Conservation (phyloP, 2,888 invertebrate species). For the Rotaria macrura region DNA sequence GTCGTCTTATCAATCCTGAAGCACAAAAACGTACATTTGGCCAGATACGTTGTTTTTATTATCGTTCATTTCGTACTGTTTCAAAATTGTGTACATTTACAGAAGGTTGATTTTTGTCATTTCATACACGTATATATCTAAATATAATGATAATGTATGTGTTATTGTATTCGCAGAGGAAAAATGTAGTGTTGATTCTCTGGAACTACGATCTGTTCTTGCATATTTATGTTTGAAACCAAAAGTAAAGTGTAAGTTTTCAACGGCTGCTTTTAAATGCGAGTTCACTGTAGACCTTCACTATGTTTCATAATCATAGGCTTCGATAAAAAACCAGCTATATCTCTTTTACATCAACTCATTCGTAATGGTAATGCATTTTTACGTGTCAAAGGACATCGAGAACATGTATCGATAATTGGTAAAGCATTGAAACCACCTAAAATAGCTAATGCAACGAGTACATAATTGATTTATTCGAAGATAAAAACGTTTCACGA, state of each 20-base stretch:
- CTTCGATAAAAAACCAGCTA: slow-evolving; percentile 14
- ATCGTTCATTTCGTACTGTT: slow-evolving; percentile 13
- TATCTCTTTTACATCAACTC: neutral
- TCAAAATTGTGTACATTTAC: slow-evolving; percentile 12
- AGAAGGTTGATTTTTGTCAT: neutral
- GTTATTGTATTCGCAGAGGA: neutral
- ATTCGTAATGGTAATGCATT: slow-evolving; percentile 10
- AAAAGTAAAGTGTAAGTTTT: slow-evolving; percentile 14
- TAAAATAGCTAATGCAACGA: neutral
- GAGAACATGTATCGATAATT: slow-evolving; percentile 21
- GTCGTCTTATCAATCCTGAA: slow-evolving; percentile 6
- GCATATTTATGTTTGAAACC: slow-evolving; percentile 21
- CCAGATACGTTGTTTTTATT: slow-evolving; percentile 18
- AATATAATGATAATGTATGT: no score
- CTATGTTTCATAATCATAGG: neutral
- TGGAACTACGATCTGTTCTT: slow-evolving; percentile 7
- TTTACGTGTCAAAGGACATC: slow-evolving; percentile 20
- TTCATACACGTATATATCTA: neutral
- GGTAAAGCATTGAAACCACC: slow-evolving; percentile 19
- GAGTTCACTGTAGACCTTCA: no score
- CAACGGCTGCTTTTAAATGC: no score
- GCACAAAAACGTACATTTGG: slow-evolving; percentile 19
- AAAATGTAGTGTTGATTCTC: neutral
- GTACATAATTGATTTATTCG: neutral
- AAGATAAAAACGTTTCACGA: neutral